Percentiles rank a stretch among this genome's conserved stretches.
Conservation (phyloP, 2,888 invertebrate species). For the Cordylochernes scorpioides region DNA sequence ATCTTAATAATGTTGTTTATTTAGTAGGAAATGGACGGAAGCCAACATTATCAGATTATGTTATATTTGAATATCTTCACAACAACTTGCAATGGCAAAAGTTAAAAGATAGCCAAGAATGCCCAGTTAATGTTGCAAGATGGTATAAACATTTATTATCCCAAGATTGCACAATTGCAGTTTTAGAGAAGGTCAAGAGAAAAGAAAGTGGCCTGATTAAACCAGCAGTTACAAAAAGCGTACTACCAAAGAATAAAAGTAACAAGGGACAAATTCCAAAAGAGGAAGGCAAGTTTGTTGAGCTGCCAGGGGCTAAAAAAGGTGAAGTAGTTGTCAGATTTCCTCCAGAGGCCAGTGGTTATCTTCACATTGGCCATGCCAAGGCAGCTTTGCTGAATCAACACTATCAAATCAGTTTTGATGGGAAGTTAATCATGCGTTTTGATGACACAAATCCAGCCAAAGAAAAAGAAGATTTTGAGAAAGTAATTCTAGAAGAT, state of each 20-base stretch:
- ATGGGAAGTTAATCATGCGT: conserved; percentile 85
- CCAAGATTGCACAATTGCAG: conserved; percentile 1
- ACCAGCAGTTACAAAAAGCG: neutral
- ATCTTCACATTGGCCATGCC: conserved; percentile 90
- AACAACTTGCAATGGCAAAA: neutral
- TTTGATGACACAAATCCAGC: conserved; percentile 99
- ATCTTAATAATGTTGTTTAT: no score
- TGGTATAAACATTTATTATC: conserved; percentile 21
- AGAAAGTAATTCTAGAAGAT: conserved; percentile 76
- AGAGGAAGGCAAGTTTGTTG: conserved; percentile 86
- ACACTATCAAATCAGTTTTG: conserved; percentile 70
- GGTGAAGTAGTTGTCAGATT: conserved; percentile 93
- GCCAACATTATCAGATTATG: no score
- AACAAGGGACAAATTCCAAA: conserved; percentile 24
- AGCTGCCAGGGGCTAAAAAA: conserved; percentile 81
- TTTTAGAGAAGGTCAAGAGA: neutral
- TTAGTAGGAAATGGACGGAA: no score
- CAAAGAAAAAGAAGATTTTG: conserved; percentile 88
- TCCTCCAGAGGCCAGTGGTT: conserved; percentile 98
- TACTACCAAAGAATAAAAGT: neutral
- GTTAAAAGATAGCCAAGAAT: no score
- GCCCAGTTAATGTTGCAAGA: conserved; percentile 18
- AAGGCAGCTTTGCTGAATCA: conserved; percentile 95
- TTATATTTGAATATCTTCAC: no score
- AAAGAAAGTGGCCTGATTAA: neutral